Base-by-base conservation (phyloP, 2,888 invertebrate genomes). In the Phyllotreta cruciferae region DNA sequence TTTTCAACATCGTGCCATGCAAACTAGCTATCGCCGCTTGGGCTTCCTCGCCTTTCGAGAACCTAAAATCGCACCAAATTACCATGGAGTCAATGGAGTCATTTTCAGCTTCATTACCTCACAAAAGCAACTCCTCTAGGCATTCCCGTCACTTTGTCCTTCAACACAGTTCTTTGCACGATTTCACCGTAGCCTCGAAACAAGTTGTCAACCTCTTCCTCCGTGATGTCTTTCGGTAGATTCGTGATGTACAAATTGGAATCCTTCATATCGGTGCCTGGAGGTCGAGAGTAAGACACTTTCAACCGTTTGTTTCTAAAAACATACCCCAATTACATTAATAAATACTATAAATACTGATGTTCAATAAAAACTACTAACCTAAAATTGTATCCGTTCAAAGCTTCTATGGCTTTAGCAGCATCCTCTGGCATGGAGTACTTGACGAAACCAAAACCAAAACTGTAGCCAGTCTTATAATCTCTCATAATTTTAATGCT, bases 391-490 rank as follows among this genome's bases (percentile, higher is more conserved):
- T 78, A 74, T 37, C 96, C 96, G 81, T 96, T 96, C 75, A 96
- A 85, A 45, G 90, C 89, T 74, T 90, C 88, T 69, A 96, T 94
- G 52, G 97, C 96, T 72, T 91, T 86, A 60, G 88, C 82, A 39
- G 96, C 96, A 82, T 96, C 94, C 77, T 91, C 91, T 68, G 92
- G 90, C 63, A 89, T 88, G 57, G 89, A 87, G 81, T 92, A 97
- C 82, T 96, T 96, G 49, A 96, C 94, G 82, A 97, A 97, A 42
- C 96, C 97, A 82, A 96, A 97, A 44, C 97, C 97, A 82, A 92
- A 96, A 82, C 96, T 96, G 84, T 96, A 96, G 53, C 95, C 95
- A 81, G 96, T 95, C 87, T 93, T 84, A 62, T 82, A 85, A 79
- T 94, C 94, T 82, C 92, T 90, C 93, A 94, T 94, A 74, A 97